These are phyloP conservation scores for Alviniconcha marisindica DNA, from an alignment of 1,140 invertebrate species.

Conservation along the genomic window DNA sequence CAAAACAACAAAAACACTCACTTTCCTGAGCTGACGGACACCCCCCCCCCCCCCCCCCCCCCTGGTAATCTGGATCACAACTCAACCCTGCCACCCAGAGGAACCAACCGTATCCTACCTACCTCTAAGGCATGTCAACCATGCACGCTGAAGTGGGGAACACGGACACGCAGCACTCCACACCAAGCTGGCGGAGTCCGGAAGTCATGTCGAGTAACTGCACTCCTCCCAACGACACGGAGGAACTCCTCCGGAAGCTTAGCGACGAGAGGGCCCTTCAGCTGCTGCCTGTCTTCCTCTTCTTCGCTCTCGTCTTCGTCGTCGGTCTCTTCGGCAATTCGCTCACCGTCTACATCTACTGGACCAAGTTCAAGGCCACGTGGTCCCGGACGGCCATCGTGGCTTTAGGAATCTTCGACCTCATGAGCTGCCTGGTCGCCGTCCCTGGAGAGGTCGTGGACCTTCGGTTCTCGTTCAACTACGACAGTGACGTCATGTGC, in stretches of 20 bases:
- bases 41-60: not conserved
- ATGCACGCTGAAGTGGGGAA: not conserved
- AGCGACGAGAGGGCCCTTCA: conserved; percentile 49
- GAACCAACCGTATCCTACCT: not conserved
- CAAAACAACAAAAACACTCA: not conserved
- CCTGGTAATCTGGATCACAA: not conserved
- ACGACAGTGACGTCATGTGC: conserved; percentile 51
- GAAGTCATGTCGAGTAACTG: not conserved
- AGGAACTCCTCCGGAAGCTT: conserved; percentile 37
- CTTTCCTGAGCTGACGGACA: not conserved
- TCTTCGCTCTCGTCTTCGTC: conserved; percentile 53
- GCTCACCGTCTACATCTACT: conserved; percentile 61
- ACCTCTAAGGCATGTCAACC: not conserved
- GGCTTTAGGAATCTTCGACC: conserved; percentile 61
- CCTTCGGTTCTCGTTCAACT: conserved; percentile 57
- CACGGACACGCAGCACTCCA: not conserved
- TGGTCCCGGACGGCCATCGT: conserved; percentile 63
- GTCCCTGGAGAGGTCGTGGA: conserved; percentile 68
- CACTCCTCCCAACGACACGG: conserved; percentile 22
- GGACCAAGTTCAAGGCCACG: conserved; percentile 53
- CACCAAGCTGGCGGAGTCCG: not conserved
- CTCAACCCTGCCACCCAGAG: not conserved
- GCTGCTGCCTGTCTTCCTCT: conserved; percentile 49
- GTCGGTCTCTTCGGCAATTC: conserved; percentile 60
- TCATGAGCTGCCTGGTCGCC: conserved; percentile 58